These are phyloP conservation scores for Halichondria panicea DNA, from an alignment of 37 sponge, comb jelly and placozoan genomes.

Conservation along the genomic window DNA sequence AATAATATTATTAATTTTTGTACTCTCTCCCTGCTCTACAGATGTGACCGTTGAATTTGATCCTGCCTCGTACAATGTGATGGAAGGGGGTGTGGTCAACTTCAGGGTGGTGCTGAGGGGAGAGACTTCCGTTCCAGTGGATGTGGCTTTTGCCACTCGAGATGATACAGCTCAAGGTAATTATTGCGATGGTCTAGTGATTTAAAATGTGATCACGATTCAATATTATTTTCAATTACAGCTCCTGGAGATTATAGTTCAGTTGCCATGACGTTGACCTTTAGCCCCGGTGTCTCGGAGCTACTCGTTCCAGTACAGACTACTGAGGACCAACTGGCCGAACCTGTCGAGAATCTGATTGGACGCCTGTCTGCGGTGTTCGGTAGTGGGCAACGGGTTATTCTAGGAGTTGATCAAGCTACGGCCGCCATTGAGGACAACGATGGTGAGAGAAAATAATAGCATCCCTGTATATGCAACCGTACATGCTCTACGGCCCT, in stretches of 20 bases:
- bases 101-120: conserved; percentile 1
- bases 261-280: neutral
- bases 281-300: conserved; percentile 10
- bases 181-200: neutral
- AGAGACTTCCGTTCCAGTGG: neutral
- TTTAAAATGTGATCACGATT: neutral
- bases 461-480: too few relatives aligned
- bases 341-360: too few relatives aligned
- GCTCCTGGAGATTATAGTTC: conserved; percentile 27
- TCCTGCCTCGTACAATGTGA: conserved; percentile 33
- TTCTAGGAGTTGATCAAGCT: neutral
- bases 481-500: too few relatives aligned
- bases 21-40: neutral
- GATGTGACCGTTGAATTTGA: conserved; percentile 25
- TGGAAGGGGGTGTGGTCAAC: conserved; percentile 8
- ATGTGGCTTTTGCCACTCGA: conserved; percentile 1
- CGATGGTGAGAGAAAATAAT: neutral
- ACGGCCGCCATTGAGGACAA: neutral
- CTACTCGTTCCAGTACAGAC: conserved; percentile 4
- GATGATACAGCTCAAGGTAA: conserved; percentile 19
- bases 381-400: neutral
- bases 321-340: too few relatives aligned
- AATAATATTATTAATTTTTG: too few relatives aligned
- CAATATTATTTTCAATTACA: conserved; percentile 2
- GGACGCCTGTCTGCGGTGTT: too few relatives aligned